Conservation (phyloP, 2,888 invertebrate genomes). For the Drosophila kuntzei region DNA sequence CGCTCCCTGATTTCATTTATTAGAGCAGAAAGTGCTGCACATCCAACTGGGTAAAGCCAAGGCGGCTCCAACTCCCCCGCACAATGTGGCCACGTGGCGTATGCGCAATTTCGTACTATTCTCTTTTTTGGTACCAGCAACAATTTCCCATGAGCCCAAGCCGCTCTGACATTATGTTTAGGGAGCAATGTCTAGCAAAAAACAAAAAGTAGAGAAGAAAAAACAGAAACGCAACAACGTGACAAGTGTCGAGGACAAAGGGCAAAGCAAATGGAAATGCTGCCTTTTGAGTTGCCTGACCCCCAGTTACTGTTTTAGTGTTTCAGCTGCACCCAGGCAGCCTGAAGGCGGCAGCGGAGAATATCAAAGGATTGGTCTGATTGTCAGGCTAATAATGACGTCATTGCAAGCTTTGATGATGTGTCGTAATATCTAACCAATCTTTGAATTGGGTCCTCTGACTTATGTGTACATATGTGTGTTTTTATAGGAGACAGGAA, state of each 20-base stretch:
- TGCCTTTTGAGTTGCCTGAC: slow-evolving; percentile 33
- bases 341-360: background rate
- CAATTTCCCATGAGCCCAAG: slow-evolving; percentile 68
- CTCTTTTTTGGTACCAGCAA: slow-evolving; percentile 30
- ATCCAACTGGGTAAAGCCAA: slow-evolving; percentile 52
- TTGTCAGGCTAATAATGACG: slow-evolving; percentile 42
- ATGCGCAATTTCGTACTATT: slow-evolving; percentile 60
- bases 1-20: slow-evolving; percentile 84
- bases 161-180: slow-evolving; percentile 72
- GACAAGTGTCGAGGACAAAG: slow-evolving; percentile 8
- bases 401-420: slow-evolving; percentile 61
- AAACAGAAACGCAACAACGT: slow-evolving; percentile 15
- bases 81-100: slow-evolving; percentile 54
- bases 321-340: slow-evolving; percentile 16
- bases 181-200: slow-evolving; percentile 68
- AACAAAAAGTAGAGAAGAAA: slow-evolving; percentile 24
- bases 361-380: background rate
- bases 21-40: slow-evolving; percentile 82
- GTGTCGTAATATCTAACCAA: slow-evolving; percentile 56
- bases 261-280: slow-evolving; percentile 11
- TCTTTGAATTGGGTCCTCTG: slow-evolving; percentile 54
- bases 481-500: slow-evolving; percentile 7
- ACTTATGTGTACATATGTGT: slow-evolving; percentile 4
- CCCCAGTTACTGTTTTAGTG: slow-evolving; percentile 18
- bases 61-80: slow-evolving; percentile 14